A percentile compares a stretch with the other conserved stretches of the same genome.
These are phyloP conservation scores for Stercorarius parasiticus DNA, from an alignment of 2,113 vertebrate species.

Conservation along the genomic window DNA sequence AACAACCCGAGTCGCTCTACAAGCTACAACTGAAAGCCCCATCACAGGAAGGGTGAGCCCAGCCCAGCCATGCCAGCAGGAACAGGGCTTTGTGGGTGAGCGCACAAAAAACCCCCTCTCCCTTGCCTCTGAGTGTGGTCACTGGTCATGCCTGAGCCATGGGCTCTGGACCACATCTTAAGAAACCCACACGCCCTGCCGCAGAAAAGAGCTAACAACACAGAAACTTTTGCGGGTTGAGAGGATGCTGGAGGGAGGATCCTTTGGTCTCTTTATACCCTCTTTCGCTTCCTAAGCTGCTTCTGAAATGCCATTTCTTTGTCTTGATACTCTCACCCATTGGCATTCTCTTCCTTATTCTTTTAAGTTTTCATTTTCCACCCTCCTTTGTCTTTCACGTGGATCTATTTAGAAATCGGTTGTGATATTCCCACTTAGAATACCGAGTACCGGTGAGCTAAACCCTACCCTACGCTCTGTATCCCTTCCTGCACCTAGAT, in stretches of 20 bases:
- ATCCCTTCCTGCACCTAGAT: background rate
- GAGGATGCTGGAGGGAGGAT: background rate
- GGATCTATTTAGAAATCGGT: background rate
- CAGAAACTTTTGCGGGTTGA: background rate
- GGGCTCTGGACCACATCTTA: background rate
- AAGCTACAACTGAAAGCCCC: background rate
- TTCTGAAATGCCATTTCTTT: background rate
- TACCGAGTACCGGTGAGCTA: background rate
- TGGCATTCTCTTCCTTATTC: background rate
- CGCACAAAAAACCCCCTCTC: background rate
- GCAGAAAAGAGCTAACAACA: background rate
- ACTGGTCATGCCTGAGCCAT: fast-evolving
- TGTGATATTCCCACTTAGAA: background rate
- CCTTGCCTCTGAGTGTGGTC: background rate
- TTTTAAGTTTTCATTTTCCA: background rate
- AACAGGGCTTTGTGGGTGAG: background rate
- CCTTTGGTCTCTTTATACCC: background rate
- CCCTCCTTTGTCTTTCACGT: background rate
- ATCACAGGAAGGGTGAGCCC: background rate
- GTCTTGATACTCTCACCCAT: background rate
- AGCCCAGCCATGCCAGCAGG: background rate
- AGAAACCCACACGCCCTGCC: background rate
- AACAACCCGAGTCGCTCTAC: fast-evolving
- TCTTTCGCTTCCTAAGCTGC: background rate
- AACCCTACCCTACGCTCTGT: background rate